Evolutionary conservation across 2,888 invertebrate genomes (phyloP).

Genomic region (Elmis aenea): DNA sequence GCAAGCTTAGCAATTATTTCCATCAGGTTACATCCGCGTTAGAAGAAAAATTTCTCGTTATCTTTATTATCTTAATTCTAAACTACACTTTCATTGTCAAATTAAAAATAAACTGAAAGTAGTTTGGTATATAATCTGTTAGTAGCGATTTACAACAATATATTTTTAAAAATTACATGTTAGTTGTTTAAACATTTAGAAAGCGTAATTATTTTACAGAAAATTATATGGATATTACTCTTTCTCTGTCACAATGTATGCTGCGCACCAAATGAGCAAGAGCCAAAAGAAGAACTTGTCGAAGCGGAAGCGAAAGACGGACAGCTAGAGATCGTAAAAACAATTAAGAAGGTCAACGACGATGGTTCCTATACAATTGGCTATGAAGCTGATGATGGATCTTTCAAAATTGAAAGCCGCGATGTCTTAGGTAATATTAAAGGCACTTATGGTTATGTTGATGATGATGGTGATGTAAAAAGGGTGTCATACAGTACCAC

Average conservation of each 20-base stretch:
- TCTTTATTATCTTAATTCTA: too few relatives aligned
- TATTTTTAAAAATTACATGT: too few relatives aligned
- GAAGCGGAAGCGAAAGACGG: slow-evolving; percentile 63
- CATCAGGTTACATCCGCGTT: too few relatives aligned
- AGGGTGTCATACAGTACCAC: slow-evolving; percentile 69
- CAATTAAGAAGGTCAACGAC: slow-evolving; percentile 73
- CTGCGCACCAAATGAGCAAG: too few relatives aligned
- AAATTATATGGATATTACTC: slow-evolving; percentile 14
- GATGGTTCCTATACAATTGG: slow-evolving; percentile 83
- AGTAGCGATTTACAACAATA: too few relatives aligned
- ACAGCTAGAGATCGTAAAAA: slow-evolving; percentile 74
- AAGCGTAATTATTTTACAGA: slow-evolving; percentile 12
- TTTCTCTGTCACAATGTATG: slow-evolving; percentile 8
- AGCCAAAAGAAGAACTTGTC: slow-evolving; percentile 54
- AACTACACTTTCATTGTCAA: too few relatives aligned
- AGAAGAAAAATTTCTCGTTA: too few relatives aligned
- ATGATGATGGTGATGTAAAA: slow-evolving; percentile 71
- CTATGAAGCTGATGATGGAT: slow-evolving; percentile 80
- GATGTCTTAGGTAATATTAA: slow-evolving; percentile 76
- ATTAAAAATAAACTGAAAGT: too few relatives aligned
- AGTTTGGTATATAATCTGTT: too few relatives aligned
- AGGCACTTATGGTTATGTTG: slow-evolving; percentile 78
- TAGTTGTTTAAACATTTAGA: too few relatives aligned
- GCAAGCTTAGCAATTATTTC: too few relatives aligned
- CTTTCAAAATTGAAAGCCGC: slow-evolving; percentile 78